Evolutionary conservation across 2,888 invertebrate genomes (phyloP), one percentile per base, ranked within the genome.

Genomic region (Dorcus parallelipipedus): DNA sequence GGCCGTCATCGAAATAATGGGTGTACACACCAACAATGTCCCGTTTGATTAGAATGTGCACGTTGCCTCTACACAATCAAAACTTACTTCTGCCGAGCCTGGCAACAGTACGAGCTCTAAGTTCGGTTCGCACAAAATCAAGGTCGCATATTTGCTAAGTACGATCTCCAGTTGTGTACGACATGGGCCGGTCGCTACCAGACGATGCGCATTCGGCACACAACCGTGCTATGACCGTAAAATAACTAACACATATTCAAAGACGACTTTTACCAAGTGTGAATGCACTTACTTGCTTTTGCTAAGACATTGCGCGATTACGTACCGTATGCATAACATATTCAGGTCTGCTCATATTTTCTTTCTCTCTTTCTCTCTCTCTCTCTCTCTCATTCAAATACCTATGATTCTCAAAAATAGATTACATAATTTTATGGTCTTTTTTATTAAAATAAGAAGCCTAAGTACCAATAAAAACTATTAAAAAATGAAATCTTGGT

Each of bases 121-220:
- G 66, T 67, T 66, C 62, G 67, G 67, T 52, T 52, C 53, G 48
- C 52, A 52, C 10, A 38, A 45, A 52, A 71, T 71, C 71, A 74
- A 74, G 74, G 74, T 71, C 73, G 71, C 70, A 74, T 73, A 73
- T 68, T 73, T 73, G 71, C 69, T 64, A 73, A 72, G 71, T 71
- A 71, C 70, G 70, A 59, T 33, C 26, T 33, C 26, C 26, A 33
- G 26, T 33, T 33, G 26, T 33, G 26, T 33, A 33, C 26, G 26
- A 33, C 26, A 33, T 33, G 26, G 26, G 26, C 26, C 26, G 26
- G 26, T 33, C 26, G 26, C 26, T 33, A 51, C 52, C 59, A 57
- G n/a, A 43, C 38, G 38, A 52, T 54, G 26, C 51, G 47, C 49
- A 55, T 42, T 23, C 52, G 52, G 49, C 48, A 20, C 8, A n/a